phyloP scores from a whole-genome alignment of 2,888 invertebrate species.

The Dendrolimus pini region DNA sequence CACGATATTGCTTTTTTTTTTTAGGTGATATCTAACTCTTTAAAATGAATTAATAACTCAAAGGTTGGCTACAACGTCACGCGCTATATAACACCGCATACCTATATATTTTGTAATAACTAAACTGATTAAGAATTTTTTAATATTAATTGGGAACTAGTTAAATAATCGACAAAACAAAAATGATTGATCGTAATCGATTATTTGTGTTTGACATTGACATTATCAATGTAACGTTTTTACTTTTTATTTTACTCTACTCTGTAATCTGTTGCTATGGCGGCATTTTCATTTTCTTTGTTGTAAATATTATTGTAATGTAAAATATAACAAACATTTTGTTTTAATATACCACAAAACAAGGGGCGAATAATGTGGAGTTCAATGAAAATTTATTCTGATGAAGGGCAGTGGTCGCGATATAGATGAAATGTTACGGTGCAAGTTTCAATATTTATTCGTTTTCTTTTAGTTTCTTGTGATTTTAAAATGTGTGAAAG shows the following conservation, averaged over 20 bases:
- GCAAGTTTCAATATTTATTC: background rate
- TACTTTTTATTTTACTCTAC: background rate
- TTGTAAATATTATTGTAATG: constrained; percentile 7
- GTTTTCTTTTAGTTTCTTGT: background rate
- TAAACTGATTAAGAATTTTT: background rate
- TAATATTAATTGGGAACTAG: background rate
- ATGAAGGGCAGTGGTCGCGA: background rate
- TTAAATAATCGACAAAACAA: background rate
- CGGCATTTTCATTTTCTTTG: constrained; percentile 39
- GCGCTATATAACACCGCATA: too few relatives aligned
- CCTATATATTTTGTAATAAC: too few relatives aligned
- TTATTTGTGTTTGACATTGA: too few relatives aligned
- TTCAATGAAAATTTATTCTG: background rate
- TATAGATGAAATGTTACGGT: background rate
- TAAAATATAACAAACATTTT: constrained; percentile 4
- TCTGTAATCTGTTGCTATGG: constrained; percentile 42
- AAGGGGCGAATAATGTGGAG: background rate
- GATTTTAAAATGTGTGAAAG: constrained; percentile 28
- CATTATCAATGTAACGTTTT: background rate
- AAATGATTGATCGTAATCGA: background rate
- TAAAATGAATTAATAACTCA: too few relatives aligned
- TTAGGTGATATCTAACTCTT: too few relatives aligned
- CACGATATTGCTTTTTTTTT: too few relatives aligned
- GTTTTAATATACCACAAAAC: background rate
- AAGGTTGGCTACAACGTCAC: too few relatives aligned